Evolutionary conservation across 2,888 invertebrate genomes (phyloP).

Genomic region (Drosophila bunnanda): DNA sequence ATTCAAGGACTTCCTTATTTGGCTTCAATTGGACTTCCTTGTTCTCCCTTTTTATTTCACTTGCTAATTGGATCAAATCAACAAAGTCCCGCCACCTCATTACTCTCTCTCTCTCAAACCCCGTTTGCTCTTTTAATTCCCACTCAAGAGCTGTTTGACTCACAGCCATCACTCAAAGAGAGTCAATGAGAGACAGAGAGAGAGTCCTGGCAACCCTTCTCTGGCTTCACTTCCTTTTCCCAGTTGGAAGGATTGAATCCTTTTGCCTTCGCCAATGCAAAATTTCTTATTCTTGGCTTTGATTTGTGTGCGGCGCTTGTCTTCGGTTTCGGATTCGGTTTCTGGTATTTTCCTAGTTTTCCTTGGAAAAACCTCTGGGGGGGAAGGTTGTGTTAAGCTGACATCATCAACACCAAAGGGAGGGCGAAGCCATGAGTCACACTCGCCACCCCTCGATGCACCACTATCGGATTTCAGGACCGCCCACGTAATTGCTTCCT

Average conservation of each 20-base stretch:
- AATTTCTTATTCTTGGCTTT: constrained; percentile 71
- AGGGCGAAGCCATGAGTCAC: constrained; percentile 64
- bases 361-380: neutral
- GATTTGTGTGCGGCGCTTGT: constrained; percentile 65
- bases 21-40: constrained; percentile 6
- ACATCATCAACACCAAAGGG: constrained; percentile 68
- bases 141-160: constrained; percentile 61
- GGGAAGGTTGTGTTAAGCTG: constrained; percentile 50
- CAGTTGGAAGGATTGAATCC: constrained; percentile 23
- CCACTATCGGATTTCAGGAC: constrained; percentile 77
- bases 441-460: constrained; percentile 35
- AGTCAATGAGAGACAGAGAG: constrained; percentile 5
- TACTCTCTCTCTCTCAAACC: constrained; percentile 31
- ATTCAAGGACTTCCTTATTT: constrained; percentile 5
- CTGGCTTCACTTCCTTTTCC: constrained; percentile 1
- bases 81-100: constrained; percentile 19
- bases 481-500: constrained; percentile 79
- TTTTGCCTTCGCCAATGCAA: constrained; percentile 59
- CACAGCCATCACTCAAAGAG: constrained; percentile 39
- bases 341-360: constrained; percentile 13
- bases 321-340: constrained; percentile 31
- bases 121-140: constrained; percentile 33
- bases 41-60: constrained; percentile 10
- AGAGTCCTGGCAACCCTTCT: constrained; percentile 16
- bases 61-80: constrained; percentile 67